phyloP scores from a whole-genome alignment of 2,888 invertebrate species.

The Octodonta nipae region DNA sequence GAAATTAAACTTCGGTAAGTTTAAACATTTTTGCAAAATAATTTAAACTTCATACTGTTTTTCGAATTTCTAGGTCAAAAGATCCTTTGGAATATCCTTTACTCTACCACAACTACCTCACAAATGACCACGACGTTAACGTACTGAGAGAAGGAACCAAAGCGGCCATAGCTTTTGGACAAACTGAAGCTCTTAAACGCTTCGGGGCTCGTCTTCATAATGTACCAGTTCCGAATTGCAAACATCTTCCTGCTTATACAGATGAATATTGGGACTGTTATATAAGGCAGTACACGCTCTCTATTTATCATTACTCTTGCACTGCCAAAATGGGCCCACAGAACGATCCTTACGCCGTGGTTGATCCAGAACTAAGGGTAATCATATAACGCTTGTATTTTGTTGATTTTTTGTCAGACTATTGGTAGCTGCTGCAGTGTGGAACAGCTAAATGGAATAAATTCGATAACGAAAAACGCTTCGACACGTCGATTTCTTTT shows the following conservation, averaged over 20 bases:
- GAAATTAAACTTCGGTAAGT: conserved; percentile 44
- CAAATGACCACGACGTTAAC: conserved; percentile 71
- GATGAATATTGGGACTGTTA: conserved; percentile 82
- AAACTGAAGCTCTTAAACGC: conserved; percentile 62
- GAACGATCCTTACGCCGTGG: conserved; percentile 64
- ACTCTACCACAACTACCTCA: conserved; percentile 83
- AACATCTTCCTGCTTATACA: conserved; percentile 59
- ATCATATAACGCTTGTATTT: too few relatives aligned
- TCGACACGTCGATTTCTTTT: too few relatives aligned
- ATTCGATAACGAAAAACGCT: too few relatives aligned
- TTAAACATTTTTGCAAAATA: neutral
- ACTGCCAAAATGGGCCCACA: conserved; percentile 75
- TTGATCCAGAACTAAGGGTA: conserved; percentile 63
- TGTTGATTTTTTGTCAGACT: too few relatives aligned
- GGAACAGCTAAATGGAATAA: too few relatives aligned
- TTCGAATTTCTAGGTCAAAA: conserved; percentile 28
- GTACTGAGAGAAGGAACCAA: conserved; percentile 78
- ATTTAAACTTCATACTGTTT: neutral
- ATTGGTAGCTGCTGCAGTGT: too few relatives aligned
- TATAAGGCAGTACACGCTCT: conserved; percentile 72
- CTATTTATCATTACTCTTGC: conserved; percentile 75
- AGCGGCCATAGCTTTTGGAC: conserved; percentile 65
- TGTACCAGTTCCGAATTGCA: conserved; percentile 68
- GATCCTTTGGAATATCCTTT: conserved; percentile 68
- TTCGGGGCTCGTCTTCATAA: conserved; percentile 67